A percentile compares a stretch with the other conserved stretches of the same genome.
Evolutionary conservation across 2,888 invertebrate genomes (phyloP).

Genomic region (Sminthurides aquaticus): DNA sequence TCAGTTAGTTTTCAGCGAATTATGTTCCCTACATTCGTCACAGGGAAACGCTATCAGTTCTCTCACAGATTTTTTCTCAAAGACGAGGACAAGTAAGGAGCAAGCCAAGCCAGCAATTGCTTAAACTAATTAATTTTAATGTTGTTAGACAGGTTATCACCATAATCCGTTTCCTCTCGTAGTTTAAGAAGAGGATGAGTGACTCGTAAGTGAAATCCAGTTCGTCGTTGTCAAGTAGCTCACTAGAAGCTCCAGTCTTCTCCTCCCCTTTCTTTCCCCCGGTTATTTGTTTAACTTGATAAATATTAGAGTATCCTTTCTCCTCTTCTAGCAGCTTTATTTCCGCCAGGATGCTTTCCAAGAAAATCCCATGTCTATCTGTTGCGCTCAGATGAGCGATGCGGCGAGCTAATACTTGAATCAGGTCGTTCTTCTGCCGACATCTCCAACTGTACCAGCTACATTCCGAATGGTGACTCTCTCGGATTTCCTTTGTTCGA

Average conservation of each 20-base stretch:
- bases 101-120: too few relatives aligned
- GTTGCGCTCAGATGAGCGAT: conserved; percentile 42
- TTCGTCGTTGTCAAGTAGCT: not conserved
- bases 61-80: too few relatives aligned
- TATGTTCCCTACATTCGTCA: too few relatives aligned
- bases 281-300: not conserved
- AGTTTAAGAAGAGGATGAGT: conserved; percentile 34
- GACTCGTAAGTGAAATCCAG: conserved; percentile 39
- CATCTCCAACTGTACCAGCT: conserved; percentile 39
- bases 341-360: conserved; percentile 40
- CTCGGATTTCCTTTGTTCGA: conserved; percentile 34
- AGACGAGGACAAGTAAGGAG: too few relatives aligned
- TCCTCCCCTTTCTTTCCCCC: not conserved
- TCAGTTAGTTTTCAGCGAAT: not conserved
- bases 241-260: not conserved
- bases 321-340: conserved; percentile 28
- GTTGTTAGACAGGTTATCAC: conserved; percentile 31
- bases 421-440: conserved; percentile 41
- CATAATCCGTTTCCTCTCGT: conserved; percentile 39
- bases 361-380: conserved; percentile 38
- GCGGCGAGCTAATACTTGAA: conserved; percentile 36
- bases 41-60: too few relatives aligned
- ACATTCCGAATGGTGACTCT: conserved; percentile 36
- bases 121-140: too few relatives aligned
- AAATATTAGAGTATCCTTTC: conserved; percentile 18